Evolutionary conservation across 2,113 vertebrate genomes (phyloP).

Genomic region (Ochotona princeps): DNA sequence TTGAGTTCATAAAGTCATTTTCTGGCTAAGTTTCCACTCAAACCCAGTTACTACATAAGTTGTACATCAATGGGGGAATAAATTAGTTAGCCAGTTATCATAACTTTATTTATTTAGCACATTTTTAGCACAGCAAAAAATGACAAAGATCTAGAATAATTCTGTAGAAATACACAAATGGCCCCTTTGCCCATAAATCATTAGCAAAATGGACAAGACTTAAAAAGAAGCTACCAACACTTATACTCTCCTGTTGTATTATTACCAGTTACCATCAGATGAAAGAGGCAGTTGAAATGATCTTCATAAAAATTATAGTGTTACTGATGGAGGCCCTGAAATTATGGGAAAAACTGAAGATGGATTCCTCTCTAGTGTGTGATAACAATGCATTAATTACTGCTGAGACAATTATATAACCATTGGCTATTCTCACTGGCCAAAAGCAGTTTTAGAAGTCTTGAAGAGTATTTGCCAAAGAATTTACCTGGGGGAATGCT

Average conservation of each 20-base stretch:
- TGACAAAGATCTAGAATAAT: constrained; percentile 75
- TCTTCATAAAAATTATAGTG: constrained; percentile 59
- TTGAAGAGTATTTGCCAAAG: constrained; percentile 53
- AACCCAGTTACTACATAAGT: constrained; percentile 67
- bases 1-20: constrained; percentile 79
- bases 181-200: constrained; percentile 55
- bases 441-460: constrained; percentile 3
- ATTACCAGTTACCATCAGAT: constrained; percentile 48
- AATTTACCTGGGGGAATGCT: constrained; percentile 22
- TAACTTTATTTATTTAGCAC: constrained; percentile 70
- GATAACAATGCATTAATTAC: constrained; percentile 4
- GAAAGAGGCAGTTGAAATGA: constrained; percentile 1
- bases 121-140: constrained; percentile 69
- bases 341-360: constrained; percentile 26
- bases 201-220: constrained; percentile 55
- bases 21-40: constrained; percentile 70
- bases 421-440: neutral
- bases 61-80: constrained; percentile 73
- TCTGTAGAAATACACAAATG: constrained; percentile 71
- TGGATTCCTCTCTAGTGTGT: constrained; percentile 29
- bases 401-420: constrained; percentile 12
- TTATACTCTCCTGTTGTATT: constrained; percentile 44
- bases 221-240: constrained; percentile 56
- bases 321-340: constrained; percentile 46
- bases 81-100: constrained; percentile 79